Percentiles rank a stretch among this genome's conserved stretches.
Conservation (phyloP, 2,113 vertebrate genomes). For the Dicaeum eximium region DNA sequence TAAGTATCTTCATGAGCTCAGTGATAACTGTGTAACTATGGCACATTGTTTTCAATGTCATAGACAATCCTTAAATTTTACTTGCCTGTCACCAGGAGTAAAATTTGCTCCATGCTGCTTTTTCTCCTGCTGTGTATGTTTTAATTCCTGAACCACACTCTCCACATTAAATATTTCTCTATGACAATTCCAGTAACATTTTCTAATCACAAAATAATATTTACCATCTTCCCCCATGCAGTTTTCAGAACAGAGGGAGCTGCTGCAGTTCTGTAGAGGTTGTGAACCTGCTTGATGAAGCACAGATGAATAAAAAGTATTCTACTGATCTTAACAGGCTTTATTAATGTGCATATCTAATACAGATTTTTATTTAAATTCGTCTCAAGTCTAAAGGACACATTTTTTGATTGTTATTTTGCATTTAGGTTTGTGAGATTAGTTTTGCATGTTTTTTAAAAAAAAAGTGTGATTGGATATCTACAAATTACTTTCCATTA, state of each 20-base stretch:
- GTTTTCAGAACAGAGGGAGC: conserved; percentile 68
- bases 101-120: conserved; percentile 24
- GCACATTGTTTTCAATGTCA: not conserved
- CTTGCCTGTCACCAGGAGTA: conserved; percentile 22
- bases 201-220: conserved; percentile 78
- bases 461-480: conserved; percentile 41
- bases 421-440: conserved; percentile 70
- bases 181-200: conserved; percentile 72
- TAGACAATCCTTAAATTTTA: conserved; percentile 9
- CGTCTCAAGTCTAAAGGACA: conserved; percentile 69
- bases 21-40: not conserved
- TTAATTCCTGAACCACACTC: conserved; percentile 57
- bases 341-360: conserved; percentile 72
- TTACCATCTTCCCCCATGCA: conserved; percentile 60
- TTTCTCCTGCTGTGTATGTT: conserved; percentile 41
- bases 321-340: conserved; percentile 68
- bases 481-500: conserved; percentile 66
- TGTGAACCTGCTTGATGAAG: conserved; percentile 74
- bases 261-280: conserved; percentile 69
- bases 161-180: conserved; percentile 60
- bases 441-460: conserved; percentile 44
- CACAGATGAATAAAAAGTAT: conserved; percentile 74
- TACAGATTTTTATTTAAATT: conserved; percentile 75
- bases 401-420: conserved; percentile 73
- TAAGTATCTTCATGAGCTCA: not conserved